Evolutionary conservation across 2,113 vertebrate genomes (phyloP).

Genomic region (Clarias batrachus): DNA sequence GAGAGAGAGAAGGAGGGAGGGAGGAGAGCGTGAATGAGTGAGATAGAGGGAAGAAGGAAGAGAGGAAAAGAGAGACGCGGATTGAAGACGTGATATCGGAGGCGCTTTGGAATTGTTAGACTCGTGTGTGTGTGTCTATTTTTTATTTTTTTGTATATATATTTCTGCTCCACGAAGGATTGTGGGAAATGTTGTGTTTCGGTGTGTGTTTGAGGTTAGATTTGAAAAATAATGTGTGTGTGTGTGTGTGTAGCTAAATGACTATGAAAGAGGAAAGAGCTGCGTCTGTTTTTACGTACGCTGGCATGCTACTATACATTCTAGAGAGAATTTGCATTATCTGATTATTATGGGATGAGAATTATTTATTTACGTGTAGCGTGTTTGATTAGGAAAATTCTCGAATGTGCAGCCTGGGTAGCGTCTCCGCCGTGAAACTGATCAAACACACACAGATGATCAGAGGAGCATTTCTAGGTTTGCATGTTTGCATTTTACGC

Average conservation of each 20-base stretch:
- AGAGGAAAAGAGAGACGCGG: constrained; percentile 63
- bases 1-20: constrained; percentile 41
- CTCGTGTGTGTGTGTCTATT: constrained; percentile 53
- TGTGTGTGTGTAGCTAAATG: background rate
- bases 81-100: constrained; percentile 68
- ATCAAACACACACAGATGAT: background rate
- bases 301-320: background rate
- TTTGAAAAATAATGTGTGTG: background rate
- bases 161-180: constrained; percentile 52
- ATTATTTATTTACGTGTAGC: background rate
- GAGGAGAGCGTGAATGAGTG: constrained; percentile 45
- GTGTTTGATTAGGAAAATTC: background rate
- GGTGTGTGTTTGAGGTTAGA: background rate
- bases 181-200: constrained; percentile 43
- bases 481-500: background rate
- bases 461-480: background rate
- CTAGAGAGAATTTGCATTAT: background rate
- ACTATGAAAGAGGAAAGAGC: background rate
- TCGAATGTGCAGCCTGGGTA: background rate
- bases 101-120: constrained; percentile 59
- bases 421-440: background rate
- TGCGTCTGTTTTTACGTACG: background rate
- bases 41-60: constrained; percentile 57
- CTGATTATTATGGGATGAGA: too few relatives aligned
- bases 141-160: constrained; percentile 8